A percentile compares a stretch with the other conserved stretches of the same genome.
phyloP scores from a whole-genome alignment of 2,113 vertebrate genomes.

The Redunca redunca region DNA sequence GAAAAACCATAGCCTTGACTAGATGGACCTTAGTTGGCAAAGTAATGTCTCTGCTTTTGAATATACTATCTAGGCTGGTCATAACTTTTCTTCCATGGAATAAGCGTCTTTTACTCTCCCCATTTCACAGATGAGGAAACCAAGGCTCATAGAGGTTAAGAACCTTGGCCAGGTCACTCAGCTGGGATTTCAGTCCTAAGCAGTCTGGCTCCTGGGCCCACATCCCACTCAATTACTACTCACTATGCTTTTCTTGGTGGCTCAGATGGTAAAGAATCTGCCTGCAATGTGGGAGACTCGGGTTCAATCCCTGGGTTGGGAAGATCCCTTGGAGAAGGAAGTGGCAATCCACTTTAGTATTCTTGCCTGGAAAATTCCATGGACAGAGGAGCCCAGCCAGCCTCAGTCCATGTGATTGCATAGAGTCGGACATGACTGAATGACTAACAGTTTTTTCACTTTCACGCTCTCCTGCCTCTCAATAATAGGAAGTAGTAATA shows the following conservation, averaged over 20 bases:
- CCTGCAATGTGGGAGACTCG: not conserved
- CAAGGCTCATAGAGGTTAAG: not conserved
- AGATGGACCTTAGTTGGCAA: too few species aligned
- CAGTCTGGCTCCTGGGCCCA: not conserved
- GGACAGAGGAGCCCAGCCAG: not conserved
- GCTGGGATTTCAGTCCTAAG: not conserved
- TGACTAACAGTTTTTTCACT: not conserved
- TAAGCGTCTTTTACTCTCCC: not conserved
- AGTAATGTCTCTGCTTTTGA: too few species aligned
- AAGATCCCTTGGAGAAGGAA: not conserved
- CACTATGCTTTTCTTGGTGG: not conserved
- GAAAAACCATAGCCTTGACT: too few species aligned
- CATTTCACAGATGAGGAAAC: not conserved
- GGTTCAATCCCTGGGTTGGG: not conserved
- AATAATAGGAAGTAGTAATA: accelerated
- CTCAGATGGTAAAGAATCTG: not conserved
- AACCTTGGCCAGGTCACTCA: not conserved
- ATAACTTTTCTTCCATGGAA: too few species aligned
- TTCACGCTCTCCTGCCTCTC: not conserved
- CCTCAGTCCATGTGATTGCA: not conserved
- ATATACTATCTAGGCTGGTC: too few species aligned
- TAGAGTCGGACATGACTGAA: not conserved
- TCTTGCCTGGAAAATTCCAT: not conserved
- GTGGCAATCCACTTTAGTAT: not conserved
- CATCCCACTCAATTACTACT: accelerated